phyloP scores from a whole-genome alignment of 1,140 invertebrate genomes.

The Scaptomyza graminum region DNA sequence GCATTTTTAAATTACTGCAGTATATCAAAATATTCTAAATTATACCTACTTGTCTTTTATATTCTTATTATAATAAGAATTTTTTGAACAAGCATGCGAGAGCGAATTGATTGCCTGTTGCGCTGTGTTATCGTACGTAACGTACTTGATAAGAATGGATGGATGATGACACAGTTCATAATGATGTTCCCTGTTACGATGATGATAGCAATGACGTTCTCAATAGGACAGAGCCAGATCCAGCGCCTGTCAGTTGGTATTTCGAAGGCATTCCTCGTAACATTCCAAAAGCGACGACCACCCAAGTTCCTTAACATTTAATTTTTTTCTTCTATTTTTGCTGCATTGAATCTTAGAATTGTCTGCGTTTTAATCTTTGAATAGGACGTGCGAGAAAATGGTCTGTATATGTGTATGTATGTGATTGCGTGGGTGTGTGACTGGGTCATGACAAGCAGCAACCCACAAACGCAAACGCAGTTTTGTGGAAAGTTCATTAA shows the following conservation, averaged over 20 bases:
- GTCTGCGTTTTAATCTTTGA: constrained; percentile 36
- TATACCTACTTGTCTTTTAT: no score
- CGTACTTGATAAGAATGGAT: constrained; percentile 67
- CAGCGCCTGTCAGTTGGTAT: constrained; percentile 48
- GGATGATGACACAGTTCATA: constrained; percentile 39
- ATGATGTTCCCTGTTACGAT: constrained; percentile 22
- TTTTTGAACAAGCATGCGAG: neutral
- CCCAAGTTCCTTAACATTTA: constrained; percentile 13
- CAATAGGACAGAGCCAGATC: constrained; percentile 45
- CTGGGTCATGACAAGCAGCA: constrained; percentile 35
- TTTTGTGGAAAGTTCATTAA: constrained; percentile 72
- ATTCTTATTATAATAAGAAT: no score
- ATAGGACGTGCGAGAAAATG: constrained; percentile 51
- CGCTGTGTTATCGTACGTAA: constrained; percentile 30
- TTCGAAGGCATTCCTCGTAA: constrained; percentile 67
- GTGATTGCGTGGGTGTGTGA: neutral
- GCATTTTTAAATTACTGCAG: no score
- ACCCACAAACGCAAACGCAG: constrained; percentile 26
- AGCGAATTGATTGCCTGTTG: constrained; percentile 6
- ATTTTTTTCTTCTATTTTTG: constrained; percentile 19
- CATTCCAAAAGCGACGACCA: constrained; percentile 49
- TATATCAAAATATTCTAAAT: no score
- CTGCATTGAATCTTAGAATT: constrained; percentile 57
- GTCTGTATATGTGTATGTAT: constrained; percentile 13
- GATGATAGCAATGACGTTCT: constrained; percentile 54